A percentile compares a stretch with the other conserved stretches of the same genome.
Evolutionary conservation across 92 coral and sea anemone genomes (phyloP).

Genomic region (Epizoanthus scotinus): DNA sequence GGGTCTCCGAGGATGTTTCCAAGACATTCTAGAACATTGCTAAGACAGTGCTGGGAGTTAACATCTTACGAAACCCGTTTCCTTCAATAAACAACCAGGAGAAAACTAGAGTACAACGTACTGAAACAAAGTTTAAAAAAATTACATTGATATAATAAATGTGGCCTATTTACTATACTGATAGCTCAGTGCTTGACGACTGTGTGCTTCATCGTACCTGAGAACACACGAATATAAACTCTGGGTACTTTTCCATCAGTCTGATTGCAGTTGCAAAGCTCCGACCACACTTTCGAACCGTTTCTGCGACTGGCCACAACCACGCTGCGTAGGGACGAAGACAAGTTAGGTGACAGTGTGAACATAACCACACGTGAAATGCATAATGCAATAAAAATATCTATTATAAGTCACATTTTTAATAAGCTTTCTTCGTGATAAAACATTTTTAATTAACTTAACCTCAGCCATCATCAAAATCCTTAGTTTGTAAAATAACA

Average conservation of each 20-base stretch:
- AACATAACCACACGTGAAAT: background rate
- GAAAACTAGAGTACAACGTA: background rate
- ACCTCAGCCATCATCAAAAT: no score
- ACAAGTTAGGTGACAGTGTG: background rate
- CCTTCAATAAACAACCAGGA: background rate
- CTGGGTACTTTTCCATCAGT: conserved; percentile 93
- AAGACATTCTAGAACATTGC: no score
- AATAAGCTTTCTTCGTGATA: no score
- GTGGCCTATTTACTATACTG: background rate
- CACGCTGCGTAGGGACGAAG: conserved; percentile 65
- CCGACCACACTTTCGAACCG: conserved; percentile 94
- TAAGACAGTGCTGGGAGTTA: no score
- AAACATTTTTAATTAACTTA: no score
- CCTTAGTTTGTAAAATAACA: no score
- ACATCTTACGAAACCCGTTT: no score
- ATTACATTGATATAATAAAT: background rate
- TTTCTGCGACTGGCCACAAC: conserved; percentile 98
- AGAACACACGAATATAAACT: conserved; percentile 89
- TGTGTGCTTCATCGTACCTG: conserved; percentile 56
- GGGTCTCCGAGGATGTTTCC: no score
- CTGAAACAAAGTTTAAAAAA: background rate
- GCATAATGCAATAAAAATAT: background rate
- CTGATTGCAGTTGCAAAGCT: conserved; percentile 91
- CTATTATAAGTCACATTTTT: no score
- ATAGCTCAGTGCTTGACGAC: no score